Base-by-base conservation (phyloP, 1,140 invertebrate species). In the Cotesia chilonis region DNA sequence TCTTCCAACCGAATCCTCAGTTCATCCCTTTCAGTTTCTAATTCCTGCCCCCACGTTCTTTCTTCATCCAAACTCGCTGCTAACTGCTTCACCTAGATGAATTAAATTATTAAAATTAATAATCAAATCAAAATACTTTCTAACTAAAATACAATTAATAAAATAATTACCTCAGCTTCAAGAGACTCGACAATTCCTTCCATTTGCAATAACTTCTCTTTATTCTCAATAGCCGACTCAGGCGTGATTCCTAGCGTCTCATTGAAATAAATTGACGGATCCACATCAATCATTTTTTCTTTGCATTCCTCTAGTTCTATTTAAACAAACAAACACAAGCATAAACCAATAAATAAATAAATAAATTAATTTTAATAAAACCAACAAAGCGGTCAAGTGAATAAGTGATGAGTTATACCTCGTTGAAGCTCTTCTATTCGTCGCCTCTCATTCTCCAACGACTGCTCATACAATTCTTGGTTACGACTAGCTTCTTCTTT, bases 161-260 rank as follows among this genome's bases (percentile, higher is more conserved):
- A 41, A 41, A 55, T 6, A 12, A 20, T 59, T 81, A 87, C 86
- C 76, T 87, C 84, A 20, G 79, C 77, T 74, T 86, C 85, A 4
- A 87, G 76, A 17, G 84, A 84, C 37, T 77, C 75, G 3, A 86
- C 77, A 9, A 87, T 47, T 71, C 84, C 82, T 73, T 87, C 84
- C 78, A 85, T 78, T 65, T 87, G 82, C 10, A 76, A 76, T 9
- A 87, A 69, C 68, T 87, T 87, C 60, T 87, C 83, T 28, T 79
- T 75, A 47, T 81, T 85, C 65, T 86, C 83, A 38, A 87, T 55
- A 1, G 80, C 80, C 41, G 76, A 70, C 67, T 87, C 84, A 3
- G 82, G 81, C 28, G 83, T 81, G 28, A 86, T 83, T n/a, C 84
- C 84, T 75, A 80, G 84, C 1, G 80, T 70, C 70, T 84, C 81